Base-by-base conservation (phyloP, 1,140 invertebrate genomes). In the Drosophila biarmipes region DNA sequence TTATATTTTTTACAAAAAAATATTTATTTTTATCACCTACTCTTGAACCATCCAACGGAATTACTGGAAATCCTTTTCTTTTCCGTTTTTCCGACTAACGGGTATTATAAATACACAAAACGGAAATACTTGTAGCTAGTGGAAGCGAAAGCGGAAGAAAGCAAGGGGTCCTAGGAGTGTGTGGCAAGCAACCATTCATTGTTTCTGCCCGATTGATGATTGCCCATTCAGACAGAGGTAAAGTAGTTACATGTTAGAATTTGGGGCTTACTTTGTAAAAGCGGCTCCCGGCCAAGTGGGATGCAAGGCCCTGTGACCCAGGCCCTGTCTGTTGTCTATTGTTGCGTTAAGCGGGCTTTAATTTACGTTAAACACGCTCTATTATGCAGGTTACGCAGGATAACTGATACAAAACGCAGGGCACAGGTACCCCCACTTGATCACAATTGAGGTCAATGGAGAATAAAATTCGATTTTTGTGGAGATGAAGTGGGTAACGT, bases 191-290 rank as follows among this genome's bases (percentile, higher is more conserved):
- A 5, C 63, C 63, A 72, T 72, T 59, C 68, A 72, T 72, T 72
- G 68, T 72, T 72, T 72, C 68, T 73, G 68, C 67, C 51, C 67
- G 54, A 72, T 71, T 72, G 67, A 72, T 72, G 68, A 72, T 72
- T 58, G 54, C 54, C 67, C 59, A 72, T 72, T 72, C 67, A 72
- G 42, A 59, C 46, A 24, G 63, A 71, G 64, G 66, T 69, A 64
- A 71, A 52, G 66, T 55, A 64, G 59, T 64, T 51, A 51, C 31
- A 51, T 45, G 48, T 21, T 45, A 52, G 29, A 37, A 34, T 12
- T 27, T 19, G 49, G 14, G 31, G 53, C 37, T 72, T 55, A 73
- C 72, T 72, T 57, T 71, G 45, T 58, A 31, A 72, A 58, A 43
- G 64, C 43, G 35, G 43, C 31, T 49, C 43, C 34, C 19, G 8